These are phyloP conservation scores for Gastracanthus pulcherrimus DNA, from an alignment of 2,888 invertebrate genomes.

Conservation along the genomic window DNA sequence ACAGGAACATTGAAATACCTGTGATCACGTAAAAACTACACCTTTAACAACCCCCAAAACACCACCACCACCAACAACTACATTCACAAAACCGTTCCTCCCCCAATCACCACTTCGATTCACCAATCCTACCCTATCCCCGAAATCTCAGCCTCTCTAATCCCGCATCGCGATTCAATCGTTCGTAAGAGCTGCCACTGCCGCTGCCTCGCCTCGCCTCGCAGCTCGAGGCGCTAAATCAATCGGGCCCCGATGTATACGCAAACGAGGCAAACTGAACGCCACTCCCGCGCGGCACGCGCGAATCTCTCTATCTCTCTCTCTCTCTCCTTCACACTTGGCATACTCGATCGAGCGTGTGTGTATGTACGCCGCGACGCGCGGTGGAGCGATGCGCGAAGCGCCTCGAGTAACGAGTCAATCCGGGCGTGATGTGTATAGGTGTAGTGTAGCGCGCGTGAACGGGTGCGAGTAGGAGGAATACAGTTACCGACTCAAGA, in stretches of 20 bases:
- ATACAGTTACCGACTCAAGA: too few relatives aligned
- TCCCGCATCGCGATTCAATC: slow-evolving; percentile 20
- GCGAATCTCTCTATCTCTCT: slow-evolving; percentile 51
- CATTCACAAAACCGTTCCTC: too few relatives aligned
- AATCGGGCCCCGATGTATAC: slow-evolving; percentile 53
- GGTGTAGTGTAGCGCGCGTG: not conserved
- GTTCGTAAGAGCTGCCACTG: not conserved
- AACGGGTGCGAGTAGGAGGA: not conserved
- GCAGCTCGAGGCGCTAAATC: slow-evolving; percentile 42
- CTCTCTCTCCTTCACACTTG: slow-evolving; percentile 65
- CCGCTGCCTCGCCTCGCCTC: not conserved
- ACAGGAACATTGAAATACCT: too few relatives aligned
- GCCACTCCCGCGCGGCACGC: slow-evolving; percentile 62
- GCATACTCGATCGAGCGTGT: slow-evolving; percentile 70
- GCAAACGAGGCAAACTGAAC: slow-evolving; percentile 67
- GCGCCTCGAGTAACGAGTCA: slow-evolving; percentile 61
- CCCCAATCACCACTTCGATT: not conserved
- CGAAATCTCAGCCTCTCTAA: not conserved
- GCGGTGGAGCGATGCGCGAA: too few relatives aligned
- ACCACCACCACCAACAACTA: too few relatives aligned
- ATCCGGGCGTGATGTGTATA: not conserved
- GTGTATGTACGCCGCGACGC: too few relatives aligned
- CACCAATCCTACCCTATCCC: too few relatives aligned
- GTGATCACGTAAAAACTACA: too few relatives aligned
- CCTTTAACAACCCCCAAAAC: too few relatives aligned